Conservation (phyloP, 2,888 invertebrate species). For the Apoderus coryli region DNA sequence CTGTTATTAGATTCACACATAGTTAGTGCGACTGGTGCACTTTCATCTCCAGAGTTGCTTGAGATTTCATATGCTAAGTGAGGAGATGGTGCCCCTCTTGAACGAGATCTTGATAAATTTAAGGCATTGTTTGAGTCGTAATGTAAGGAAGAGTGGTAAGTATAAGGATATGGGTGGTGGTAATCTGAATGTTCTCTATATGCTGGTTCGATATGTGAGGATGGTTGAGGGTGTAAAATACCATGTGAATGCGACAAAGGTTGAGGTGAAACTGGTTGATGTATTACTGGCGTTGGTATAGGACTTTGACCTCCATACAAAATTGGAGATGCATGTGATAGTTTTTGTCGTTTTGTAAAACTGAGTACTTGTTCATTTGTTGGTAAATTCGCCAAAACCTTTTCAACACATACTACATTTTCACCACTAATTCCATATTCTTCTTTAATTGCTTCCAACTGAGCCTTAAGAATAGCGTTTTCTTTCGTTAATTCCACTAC, state of each 20-base stretch:
- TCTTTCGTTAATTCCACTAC: slow-evolving; percentile 91
- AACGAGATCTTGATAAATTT: slow-evolving; percentile 49
- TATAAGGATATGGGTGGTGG: slow-evolving; percentile 32
- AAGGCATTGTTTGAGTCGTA: slow-evolving; percentile 47
- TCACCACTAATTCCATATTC: slow-evolving; percentile 86
- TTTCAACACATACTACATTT: slow-evolving; percentile 73
- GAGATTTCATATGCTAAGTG: slow-evolving; percentile 72
- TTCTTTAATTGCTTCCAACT: slow-evolving; percentile 83
- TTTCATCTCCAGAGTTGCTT: slow-evolving; percentile 52
- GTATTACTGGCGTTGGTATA: slow-evolving; percentile 46
- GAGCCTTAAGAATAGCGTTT: slow-evolving; percentile 86
- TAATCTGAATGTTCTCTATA: slow-evolving; percentile 36
- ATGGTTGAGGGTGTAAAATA: slow-evolving; percentile 24
- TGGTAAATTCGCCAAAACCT: slow-evolving; percentile 74
- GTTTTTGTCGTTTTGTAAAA: slow-evolving; percentile 60
- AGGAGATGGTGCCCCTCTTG: slow-evolving; percentile 31
- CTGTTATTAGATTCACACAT: slow-evolving; percentile 54
- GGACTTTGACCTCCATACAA: slow-evolving; percentile 42
- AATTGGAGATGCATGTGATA: slow-evolving; percentile 33
- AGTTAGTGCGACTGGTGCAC: slow-evolving; percentile 30
- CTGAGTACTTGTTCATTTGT: slow-evolving; percentile 73
- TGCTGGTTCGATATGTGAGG: slow-evolving; percentile 35
- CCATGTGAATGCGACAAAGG: slow-evolving; percentile 36
- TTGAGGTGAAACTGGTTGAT: slow-evolving; percentile 41
- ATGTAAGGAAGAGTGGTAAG: slow-evolving; percentile 38